A percentile compares a stretch with the other conserved stretches of the same genome.
phyloP scores from a whole-genome alignment of 1,140 invertebrate genomes.

The Drosophila melanica region DNA sequence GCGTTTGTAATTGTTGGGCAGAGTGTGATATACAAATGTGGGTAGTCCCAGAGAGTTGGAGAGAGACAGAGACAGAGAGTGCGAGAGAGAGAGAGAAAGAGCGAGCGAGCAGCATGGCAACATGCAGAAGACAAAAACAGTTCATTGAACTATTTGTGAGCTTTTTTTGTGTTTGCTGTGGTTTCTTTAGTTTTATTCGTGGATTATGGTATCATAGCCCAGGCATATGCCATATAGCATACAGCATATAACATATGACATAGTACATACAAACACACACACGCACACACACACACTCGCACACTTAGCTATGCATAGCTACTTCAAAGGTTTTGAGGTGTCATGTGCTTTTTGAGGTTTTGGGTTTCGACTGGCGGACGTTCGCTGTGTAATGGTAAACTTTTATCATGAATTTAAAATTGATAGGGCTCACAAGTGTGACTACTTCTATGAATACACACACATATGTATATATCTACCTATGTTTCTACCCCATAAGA shows the following conservation, averaged over 20 bases:
- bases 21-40: conserved; percentile 21
- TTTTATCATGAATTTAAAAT: conserved; percentile 74
- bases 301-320: conserved; percentile 22
- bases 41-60: conserved; percentile 14
- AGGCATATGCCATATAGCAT: conserved; percentile 24
- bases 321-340: conserved; percentile 63
- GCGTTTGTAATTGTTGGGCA: conserved; percentile 19
- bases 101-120: conserved; percentile 64
- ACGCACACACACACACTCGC: conserved; percentile 6
- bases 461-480: neutral
- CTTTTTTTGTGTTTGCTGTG: conserved; percentile 64
- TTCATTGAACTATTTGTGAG: conserved; percentile 83
- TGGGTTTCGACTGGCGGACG: conserved; percentile 52
- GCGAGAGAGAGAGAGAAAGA: conserved; percentile 35
- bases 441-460: conserved; percentile 26
- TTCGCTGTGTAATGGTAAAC: conserved; percentile 63
- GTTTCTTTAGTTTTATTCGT: conserved; percentile 82
- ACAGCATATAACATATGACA: conserved; percentile 37
- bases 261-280: conserved; percentile 19
- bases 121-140: conserved; percentile 73
- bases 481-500: neutral
- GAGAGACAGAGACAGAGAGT: conserved; percentile 21
- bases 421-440: conserved; percentile 66
- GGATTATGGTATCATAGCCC: conserved; percentile 81
- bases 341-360: conserved; percentile 67